A percentile compares a stretch with the other conserved stretches of the same genome.
phyloP scores from a whole-genome alignment of 2,113 vertebrate species.

The Cisticola juncidis region DNA sequence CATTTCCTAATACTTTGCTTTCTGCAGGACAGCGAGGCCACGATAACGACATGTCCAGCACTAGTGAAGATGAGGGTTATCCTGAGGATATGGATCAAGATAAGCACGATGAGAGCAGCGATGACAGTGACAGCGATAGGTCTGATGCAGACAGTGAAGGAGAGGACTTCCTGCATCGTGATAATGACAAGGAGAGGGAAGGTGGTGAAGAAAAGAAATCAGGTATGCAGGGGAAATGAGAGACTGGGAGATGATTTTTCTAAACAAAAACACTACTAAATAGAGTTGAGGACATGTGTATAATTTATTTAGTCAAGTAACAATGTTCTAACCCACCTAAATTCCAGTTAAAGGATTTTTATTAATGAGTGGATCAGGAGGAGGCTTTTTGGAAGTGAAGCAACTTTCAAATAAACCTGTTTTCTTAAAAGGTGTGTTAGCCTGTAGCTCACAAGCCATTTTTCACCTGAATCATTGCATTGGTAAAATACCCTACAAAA shows the following conservation, averaged over 20 bases:
- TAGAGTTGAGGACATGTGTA: neutral
- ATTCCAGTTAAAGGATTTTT: neutral
- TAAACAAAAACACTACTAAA: neutral
- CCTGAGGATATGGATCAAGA: constrained; percentile 83
- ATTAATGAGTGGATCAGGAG: neutral
- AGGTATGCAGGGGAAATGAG: neutral
- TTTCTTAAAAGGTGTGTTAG: neutral
- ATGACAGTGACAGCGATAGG: constrained; percentile 86
- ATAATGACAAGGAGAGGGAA: constrained; percentile 74
- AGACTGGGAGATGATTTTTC: neutral
- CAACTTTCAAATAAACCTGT: neutral
- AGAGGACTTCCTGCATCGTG: constrained; percentile 86
- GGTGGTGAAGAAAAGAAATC: constrained; percentile 76
- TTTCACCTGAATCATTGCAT: neutral
- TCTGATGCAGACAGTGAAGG: constrained; percentile 86
- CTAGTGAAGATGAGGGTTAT: constrained; percentile 83
- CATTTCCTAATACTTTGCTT: neutral
- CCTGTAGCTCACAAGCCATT: accelerated
- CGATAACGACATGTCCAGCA: constrained; percentile 76
- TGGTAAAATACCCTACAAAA: neutral
- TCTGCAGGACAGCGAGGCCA: constrained; percentile 74
- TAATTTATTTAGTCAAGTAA: neutral
- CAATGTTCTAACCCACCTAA: neutral
- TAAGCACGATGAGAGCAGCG: constrained; percentile 85
- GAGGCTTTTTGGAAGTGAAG: neutral